Percentiles rank a stretch among this genome's conserved stretches.
These are phyloP conservation scores for Magallana gigas DNA, from an alignment of 1,140 invertebrate species.

Conservation along the genomic window DNA sequence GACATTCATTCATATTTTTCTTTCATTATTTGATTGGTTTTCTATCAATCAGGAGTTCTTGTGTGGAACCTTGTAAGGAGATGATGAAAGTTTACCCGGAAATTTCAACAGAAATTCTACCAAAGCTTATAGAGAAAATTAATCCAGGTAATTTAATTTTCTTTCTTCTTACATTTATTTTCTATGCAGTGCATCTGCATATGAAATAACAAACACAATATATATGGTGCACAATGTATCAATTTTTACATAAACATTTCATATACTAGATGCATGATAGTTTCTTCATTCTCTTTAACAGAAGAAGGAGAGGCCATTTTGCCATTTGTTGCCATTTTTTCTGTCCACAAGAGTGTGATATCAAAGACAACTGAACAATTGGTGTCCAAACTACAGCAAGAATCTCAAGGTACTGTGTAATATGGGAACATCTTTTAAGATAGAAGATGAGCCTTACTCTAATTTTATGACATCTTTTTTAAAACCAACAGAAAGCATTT, in stretches of 20 bases:
- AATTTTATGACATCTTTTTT: too few species aligned
- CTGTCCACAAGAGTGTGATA: not conserved
- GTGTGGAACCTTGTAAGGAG: slow-evolving; percentile 36
- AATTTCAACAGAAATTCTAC: slow-evolving; percentile 19
- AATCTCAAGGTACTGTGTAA: not conserved
- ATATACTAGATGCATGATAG: too few species aligned
- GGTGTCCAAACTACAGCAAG: not conserved
- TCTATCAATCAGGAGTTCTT: slow-evolving; percentile 20
- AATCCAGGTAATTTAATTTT: not conserved
- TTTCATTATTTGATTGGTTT: not conserved
- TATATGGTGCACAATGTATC: too few species aligned
- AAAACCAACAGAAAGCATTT: too few species aligned
- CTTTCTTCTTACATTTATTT: too few species aligned
- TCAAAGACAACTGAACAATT: slow-evolving; percentile 4
- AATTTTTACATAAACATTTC: too few species aligned
- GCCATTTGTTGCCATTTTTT: slow-evolving; percentile 3
- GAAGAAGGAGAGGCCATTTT: not conserved
- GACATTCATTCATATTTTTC: too few species aligned
- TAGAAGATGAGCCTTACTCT: too few species aligned
- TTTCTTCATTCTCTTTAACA: not conserved
- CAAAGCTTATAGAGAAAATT: slow-evolving; percentile 19
- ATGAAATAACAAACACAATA: too few species aligned
- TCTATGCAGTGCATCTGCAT: too few species aligned
- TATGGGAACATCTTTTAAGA: too few species aligned
- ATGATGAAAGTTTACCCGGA: not conserved